Percentiles rank a stretch among this genome's conserved stretches.
phyloP scores from a whole-genome alignment of 2,888 invertebrate species.

The Spodoptera littoralis region DNA sequence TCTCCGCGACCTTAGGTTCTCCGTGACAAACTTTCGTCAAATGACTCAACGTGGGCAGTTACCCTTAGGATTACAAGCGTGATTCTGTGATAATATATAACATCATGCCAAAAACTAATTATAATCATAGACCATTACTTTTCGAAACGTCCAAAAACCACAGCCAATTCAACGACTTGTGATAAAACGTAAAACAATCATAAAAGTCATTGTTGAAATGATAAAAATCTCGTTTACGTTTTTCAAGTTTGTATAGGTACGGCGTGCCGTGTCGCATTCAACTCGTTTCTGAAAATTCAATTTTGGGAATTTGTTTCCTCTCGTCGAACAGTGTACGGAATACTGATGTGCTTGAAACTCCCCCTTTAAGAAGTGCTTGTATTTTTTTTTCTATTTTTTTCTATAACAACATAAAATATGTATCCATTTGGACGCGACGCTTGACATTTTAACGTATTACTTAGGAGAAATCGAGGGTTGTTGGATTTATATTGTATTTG shows the following conservation, averaged over 20 bases:
- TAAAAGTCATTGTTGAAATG: slow-evolving; percentile 82
- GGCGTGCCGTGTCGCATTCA: slow-evolving; percentile 87
- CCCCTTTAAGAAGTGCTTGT: slow-evolving; percentile 67
- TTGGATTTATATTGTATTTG: slow-evolving; percentile 20
- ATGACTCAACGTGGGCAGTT: too few relatives aligned
- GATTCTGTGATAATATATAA: too few relatives aligned
- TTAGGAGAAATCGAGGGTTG: slow-evolving; percentile 20
- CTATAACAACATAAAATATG: slow-evolving; percentile 75
- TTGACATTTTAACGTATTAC: slow-evolving; percentile 66
- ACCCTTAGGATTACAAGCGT: too few relatives aligned
- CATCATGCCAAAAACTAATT: too few relatives aligned
- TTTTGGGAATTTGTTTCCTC: slow-evolving; percentile 89
- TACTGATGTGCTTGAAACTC: slow-evolving; percentile 81
- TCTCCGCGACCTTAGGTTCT: too few relatives aligned
- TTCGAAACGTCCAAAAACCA: too few relatives aligned
- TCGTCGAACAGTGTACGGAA: slow-evolving; percentile 82
- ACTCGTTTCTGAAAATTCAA: slow-evolving; percentile 89
- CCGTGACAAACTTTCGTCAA: too few relatives aligned
- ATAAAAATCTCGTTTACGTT: slow-evolving; percentile 84
- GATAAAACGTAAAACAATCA: slow-evolving; percentile 52
- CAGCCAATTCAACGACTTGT: slow-evolving; percentile 2
- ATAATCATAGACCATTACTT: too few relatives aligned
- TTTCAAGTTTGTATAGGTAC: slow-evolving; percentile 84
- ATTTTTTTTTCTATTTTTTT: slow-evolving; percentile 65
- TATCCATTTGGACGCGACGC: slow-evolving; percentile 61